Evolutionary conservation across 2,113 vertebrate species (phyloP).

Genomic region (Excalfactoria chinensis): DNA sequence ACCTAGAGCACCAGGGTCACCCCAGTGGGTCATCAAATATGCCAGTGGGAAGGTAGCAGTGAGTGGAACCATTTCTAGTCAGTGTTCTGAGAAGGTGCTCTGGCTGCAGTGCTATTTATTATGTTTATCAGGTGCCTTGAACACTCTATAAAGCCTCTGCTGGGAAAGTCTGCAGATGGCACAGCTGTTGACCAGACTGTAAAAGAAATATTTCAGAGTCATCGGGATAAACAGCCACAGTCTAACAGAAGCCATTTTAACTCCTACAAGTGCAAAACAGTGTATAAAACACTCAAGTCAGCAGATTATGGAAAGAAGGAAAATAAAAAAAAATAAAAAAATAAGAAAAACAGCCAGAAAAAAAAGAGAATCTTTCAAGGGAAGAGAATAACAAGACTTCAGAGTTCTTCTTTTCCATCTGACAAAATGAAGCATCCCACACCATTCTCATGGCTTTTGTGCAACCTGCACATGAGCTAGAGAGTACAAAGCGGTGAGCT

Average conservation of each 20-base stretch:
- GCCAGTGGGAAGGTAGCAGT: neutral
- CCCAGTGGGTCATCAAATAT: neutral
- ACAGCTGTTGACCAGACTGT: neutral
- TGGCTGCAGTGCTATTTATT: neutral
- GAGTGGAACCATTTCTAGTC: neutral
- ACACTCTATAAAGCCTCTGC: neutral
- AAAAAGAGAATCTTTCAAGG: neutral
- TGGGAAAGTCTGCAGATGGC: slow-evolving; percentile 42
- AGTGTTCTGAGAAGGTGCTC: neutral
- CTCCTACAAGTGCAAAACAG: neutral
- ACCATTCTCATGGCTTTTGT: neutral
- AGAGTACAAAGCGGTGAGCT: neutral
- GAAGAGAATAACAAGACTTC: neutral
- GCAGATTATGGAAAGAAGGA: neutral
- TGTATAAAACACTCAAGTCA: neutral
- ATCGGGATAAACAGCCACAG: neutral
- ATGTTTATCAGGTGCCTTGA: neutral
- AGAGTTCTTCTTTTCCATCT: accelerated
- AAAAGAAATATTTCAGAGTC: neutral
- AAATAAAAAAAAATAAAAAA: neutral
- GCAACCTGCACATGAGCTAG: neutral
- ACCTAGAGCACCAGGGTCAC: neutral
- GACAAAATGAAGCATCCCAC: neutral
- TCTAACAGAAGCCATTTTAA: neutral
- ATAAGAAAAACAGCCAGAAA: no score